Conservation (phyloP, 1,140 invertebrate genomes). For the Lepidurus apus region DNA sequence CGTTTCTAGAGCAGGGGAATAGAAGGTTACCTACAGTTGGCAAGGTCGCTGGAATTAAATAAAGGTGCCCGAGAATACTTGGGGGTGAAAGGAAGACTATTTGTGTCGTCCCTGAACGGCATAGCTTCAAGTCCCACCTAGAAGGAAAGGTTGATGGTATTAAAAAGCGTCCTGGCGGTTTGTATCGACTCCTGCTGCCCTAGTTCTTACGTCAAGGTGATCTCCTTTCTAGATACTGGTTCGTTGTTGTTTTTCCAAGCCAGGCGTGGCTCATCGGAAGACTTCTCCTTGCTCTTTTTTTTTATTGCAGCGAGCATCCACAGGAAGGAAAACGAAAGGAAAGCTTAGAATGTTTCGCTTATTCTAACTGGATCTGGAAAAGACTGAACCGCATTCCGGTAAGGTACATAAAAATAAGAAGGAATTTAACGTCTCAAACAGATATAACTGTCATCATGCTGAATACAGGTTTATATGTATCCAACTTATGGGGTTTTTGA, state of each 20-base stretch:
- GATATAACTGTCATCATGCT: too few species aligned
- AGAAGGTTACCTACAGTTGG: neutral
- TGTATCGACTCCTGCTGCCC: neutral
- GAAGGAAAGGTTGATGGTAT: neutral
- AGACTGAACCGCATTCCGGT: neutral
- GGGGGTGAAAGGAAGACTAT: neutral
- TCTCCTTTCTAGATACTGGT: neutral
- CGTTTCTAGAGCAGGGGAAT: neutral
- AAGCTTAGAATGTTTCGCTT: neutral
- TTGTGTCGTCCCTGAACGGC: neutral
- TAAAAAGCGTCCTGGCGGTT: neutral
- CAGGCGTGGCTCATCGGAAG: neutral
- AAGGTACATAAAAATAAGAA: neutral
- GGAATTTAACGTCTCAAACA: too few species aligned
- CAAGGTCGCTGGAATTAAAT: neutral
- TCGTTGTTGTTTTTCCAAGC: neutral
- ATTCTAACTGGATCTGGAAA: neutral
- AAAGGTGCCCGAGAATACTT: neutral
- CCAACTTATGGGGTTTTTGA: too few species aligned
- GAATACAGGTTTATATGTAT: too few species aligned
- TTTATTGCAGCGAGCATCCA: neutral
- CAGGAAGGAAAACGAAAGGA: neutral
- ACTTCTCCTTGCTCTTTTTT: neutral
- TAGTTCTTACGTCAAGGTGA: neutral
- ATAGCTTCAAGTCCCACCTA: neutral